Base-by-base conservation (phyloP, 1,140 invertebrate species). In the Heliconius nattereri region DNA sequence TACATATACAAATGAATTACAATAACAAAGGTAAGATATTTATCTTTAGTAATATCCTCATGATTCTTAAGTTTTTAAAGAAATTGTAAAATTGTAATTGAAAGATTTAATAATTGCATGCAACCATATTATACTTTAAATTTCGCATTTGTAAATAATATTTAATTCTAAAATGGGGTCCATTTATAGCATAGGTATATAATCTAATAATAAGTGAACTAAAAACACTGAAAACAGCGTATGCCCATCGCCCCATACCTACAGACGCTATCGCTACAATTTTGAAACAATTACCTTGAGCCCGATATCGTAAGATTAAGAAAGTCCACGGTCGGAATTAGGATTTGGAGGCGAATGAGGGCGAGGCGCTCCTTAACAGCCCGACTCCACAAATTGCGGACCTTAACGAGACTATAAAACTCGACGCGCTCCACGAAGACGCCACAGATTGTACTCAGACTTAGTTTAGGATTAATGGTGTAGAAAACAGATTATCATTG, bases 401-500 rank as follows among this genome's bases (percentile, higher is more conserved):
- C 91, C 92, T 93, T 94, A 94, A 94, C 92, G 92, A 93, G 84
- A 85, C 86, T 90, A 93, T 94, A 94, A 94, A 94, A 94, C 91
- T 94, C 90, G 87, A 90, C 86, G 85, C 90, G 86, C 89, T 88
- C 87, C 91, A 82, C 87, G 85, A 85, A 92, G 91, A 91, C 87
- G 90, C 92, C 92, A 84, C 92, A 94, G 92, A 92, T 92, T 92
- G 89, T 91, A 85, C 91, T 90, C 85, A 93, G 92, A 92, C 92
- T 94, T 94, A 94, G 88, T 91, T 89, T 84, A 90, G 92, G 92
- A 94, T 94, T 93, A 94, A 94, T 94, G 92, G 91, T 92, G 91
- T 91, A 92, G 92, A 94, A 94, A 94, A 92, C 92, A 94, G 92
- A 94, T 94, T 94, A 94, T 94, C 92, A 94, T 94, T 94, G 91